Percentiles rank a stretch among this genome's conserved stretches.
These are phyloP conservation scores for Cosmorhoe ocellata DNA, from an alignment of 2,888 invertebrate genomes.

Conservation along the genomic window DNA sequence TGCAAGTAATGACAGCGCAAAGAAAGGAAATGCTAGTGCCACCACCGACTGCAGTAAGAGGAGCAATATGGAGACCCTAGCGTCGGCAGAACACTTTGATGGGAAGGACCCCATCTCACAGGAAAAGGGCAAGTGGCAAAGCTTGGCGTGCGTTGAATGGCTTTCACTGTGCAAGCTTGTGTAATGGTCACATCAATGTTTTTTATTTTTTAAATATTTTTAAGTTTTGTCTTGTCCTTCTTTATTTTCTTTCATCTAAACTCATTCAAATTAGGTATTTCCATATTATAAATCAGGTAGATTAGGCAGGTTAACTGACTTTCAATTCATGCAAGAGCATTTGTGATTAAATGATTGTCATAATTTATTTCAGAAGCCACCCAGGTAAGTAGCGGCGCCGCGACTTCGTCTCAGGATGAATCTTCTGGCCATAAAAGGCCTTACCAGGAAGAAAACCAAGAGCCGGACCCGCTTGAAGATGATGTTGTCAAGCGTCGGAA, in stretches of 20 bases:
- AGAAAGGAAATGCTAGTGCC: constrained; percentile 71
- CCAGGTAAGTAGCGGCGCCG: constrained; percentile 67
- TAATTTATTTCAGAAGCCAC: constrained; percentile 40
- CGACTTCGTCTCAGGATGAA: constrained; percentile 71
- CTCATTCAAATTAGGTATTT: constrained; percentile 14
- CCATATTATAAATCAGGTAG: background rate
- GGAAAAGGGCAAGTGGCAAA: constrained; percentile 53
- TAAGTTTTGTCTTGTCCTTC: constrained; percentile 23
- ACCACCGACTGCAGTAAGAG: constrained; percentile 63
- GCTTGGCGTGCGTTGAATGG: constrained; percentile 25
- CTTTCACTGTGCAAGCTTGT: constrained; percentile 27
- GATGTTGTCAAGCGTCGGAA: constrained; percentile 88
- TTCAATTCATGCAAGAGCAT: background rate
- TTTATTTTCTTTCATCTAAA: constrained; percentile 13
- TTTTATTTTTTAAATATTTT: background rate
- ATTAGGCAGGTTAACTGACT: background rate
- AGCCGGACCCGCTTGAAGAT: constrained; percentile 81
- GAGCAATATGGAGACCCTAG: constrained; percentile 75
- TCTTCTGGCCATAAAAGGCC: constrained; percentile 49
- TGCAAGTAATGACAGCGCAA: constrained; percentile 75
- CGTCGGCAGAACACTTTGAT: constrained; percentile 72
- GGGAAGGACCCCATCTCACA: constrained; percentile 64
- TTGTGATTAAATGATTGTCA: background rate
- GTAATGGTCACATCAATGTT: constrained; percentile 10
- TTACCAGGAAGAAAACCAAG: constrained; percentile 78